Evolutionary conservation across 2,113 vertebrate genomes (phyloP).

Genomic region (Parus major): DNA sequence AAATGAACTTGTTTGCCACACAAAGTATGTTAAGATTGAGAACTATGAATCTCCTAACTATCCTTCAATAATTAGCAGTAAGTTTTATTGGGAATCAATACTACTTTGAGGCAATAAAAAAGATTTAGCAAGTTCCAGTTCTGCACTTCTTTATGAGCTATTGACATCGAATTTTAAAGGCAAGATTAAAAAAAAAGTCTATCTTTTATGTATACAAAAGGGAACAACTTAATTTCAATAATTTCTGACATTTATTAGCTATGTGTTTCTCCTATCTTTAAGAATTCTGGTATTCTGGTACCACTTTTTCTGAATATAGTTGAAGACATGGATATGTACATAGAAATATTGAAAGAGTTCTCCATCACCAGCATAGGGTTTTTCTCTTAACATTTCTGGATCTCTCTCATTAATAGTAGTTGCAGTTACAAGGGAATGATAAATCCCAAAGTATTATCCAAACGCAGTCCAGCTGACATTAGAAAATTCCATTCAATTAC

Average conservation of each 20-base stretch:
- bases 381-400: background rate
- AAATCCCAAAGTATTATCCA: background rate
- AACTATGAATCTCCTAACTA: background rate
- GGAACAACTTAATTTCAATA: background rate
- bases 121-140: background rate
- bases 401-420: background rate
- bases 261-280: background rate
- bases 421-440: background rate
- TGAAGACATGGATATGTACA: background rate
- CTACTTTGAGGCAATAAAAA: background rate
- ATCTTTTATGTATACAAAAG: background rate
- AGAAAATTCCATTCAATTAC: background rate
- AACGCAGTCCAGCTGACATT: background rate
- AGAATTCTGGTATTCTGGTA: background rate
- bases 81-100: constrained; percentile 36
- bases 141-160: background rate
- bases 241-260: background rate
- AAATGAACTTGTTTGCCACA: background rate
- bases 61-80: constrained; percentile 2
- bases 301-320: background rate
- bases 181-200: background rate
- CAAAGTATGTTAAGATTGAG: background rate
- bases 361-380: background rate
- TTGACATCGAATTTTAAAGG: background rate
- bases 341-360: background rate